phyloP scores from a whole-genome alignment of 1,140 invertebrate species.

The Drosophila pachea region DNA sequence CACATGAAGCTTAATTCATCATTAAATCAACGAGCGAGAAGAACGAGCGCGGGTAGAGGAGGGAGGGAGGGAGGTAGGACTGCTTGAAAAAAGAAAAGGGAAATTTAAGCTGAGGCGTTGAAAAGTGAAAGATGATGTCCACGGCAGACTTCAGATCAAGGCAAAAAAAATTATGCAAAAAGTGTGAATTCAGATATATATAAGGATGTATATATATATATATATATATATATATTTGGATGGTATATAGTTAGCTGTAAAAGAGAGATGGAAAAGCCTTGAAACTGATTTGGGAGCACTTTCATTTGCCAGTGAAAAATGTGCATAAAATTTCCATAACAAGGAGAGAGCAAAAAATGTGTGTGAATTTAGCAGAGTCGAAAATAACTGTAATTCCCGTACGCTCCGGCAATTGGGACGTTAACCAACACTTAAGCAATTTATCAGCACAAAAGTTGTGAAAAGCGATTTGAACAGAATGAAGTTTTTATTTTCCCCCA shows the following conservation, averaged over 20 bases:
- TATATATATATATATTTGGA: too few relatives aligned
- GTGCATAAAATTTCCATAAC: too few relatives aligned
- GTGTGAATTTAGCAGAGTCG: background rate
- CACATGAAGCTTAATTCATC: constrained; percentile 68
- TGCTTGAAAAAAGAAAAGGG: background rate
- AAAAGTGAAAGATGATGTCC: constrained; percentile 7
- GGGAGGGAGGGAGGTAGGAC: background rate
- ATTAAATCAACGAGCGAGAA: constrained; percentile 47
- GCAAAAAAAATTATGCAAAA: background rate
- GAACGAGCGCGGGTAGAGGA: background rate
- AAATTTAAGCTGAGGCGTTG: background rate
- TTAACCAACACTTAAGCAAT: constrained; percentile 3
- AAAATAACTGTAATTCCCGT: background rate
- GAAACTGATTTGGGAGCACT: too few relatives aligned
- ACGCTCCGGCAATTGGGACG: background rate
- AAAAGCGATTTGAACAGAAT: constrained; percentile 1
- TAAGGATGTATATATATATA: too few relatives aligned
- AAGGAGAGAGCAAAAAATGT: too few relatives aligned
- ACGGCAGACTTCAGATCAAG: background rate
- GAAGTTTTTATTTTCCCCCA: too few relatives aligned
- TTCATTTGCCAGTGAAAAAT: too few relatives aligned
- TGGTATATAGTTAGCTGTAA: too few relatives aligned
- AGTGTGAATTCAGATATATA: too few relatives aligned
- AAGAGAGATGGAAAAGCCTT: too few relatives aligned
- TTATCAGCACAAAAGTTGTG: background rate